phyloP scores from a whole-genome alignment of 1,140 invertebrate species.

The Zaprionus lachaisei region DNA sequence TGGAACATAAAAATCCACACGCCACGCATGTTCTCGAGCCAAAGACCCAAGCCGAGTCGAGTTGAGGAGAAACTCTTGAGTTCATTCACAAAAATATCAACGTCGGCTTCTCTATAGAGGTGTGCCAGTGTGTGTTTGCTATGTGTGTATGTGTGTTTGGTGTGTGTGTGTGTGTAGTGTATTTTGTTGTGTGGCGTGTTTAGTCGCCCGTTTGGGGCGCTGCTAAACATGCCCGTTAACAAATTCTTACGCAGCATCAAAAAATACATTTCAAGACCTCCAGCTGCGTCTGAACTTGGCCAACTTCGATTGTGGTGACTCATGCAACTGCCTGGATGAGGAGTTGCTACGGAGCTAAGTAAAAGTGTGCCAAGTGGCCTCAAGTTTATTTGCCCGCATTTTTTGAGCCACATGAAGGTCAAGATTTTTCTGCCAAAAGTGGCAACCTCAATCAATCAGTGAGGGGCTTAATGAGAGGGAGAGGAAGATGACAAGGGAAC shows the following conservation, averaged over 20 bases:
- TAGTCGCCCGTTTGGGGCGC: slow-evolving; percentile 39
- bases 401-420: slow-evolving; percentile 67
- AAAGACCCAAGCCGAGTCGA: slow-evolving; percentile 16
- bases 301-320: slow-evolving; percentile 61
- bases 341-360: slow-evolving; percentile 48
- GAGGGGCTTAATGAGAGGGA: slow-evolving; percentile 57
- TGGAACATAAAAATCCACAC: slow-evolving; percentile 82
- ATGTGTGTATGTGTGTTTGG: slow-evolving; percentile 17
- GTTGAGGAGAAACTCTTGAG: slow-evolving; percentile 67
- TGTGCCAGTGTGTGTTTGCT: neutral
- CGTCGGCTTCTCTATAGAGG: neutral
- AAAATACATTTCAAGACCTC: slow-evolving; percentile 56
- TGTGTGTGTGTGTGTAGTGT: slow-evolving; percentile 30
- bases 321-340: slow-evolving; percentile 31
- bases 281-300: slow-evolving; percentile 78
- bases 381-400: slow-evolving; percentile 81
- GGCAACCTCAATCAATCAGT: slow-evolving; percentile 71
- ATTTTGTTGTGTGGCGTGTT: slow-evolving; percentile 32
- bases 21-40: slow-evolving; percentile 60
- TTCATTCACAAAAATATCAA: slow-evolving; percentile 81
- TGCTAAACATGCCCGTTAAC: slow-evolving; percentile 75
- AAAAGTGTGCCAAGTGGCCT: slow-evolving; percentile 81
- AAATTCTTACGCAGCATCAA: slow-evolving; percentile 72
- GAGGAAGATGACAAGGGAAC: neutral
- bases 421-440: slow-evolving; percentile 45